A percentile compares a stretch with the other conserved stretches of the same genome.
These are phyloP conservation scores for Euwallacea similis DNA, from an alignment of 1,140 invertebrate genomes.

Conservation along the genomic window DNA sequence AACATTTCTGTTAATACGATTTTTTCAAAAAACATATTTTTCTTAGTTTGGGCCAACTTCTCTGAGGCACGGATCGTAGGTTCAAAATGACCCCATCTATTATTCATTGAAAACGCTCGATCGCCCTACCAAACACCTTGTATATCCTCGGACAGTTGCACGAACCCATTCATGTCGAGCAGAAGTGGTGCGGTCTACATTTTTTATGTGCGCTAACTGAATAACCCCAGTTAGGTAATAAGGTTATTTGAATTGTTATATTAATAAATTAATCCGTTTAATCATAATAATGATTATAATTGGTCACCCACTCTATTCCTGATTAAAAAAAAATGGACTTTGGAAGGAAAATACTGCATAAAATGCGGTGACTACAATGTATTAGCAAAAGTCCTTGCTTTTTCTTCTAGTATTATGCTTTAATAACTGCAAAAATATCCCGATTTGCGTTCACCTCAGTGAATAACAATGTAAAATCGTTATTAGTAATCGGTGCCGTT, in stretches of 20 bases:
- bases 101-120: no score
- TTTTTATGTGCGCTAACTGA: not conserved
- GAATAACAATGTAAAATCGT: conserved; percentile 9
- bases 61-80: no score
- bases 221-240: not conserved
- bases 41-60: no score
- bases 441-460: conserved; percentile 10
- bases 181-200: no score
- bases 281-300: not conserved
- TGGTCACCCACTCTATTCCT: not conserved
- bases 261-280: not conserved
- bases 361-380: not conserved
- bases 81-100: no score
- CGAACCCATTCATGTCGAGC: no score
- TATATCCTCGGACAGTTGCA: no score
- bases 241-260: not conserved
- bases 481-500: conserved; percentile 5
- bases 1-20: no score
- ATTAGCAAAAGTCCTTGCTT: conserved; percentile 12
- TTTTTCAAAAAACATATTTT: no score
- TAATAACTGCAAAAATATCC: conserved; percentile 9
- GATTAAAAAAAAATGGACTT: conserved; percentile 11
- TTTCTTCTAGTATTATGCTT: conserved; percentile 10
- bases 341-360: conserved; percentile 2
- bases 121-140: no score